A percentile compares a stretch with the other conserved stretches of the same genome.
Conservation (phyloP, 2,888 invertebrate genomes). For the Scaptomyza caliginosa region DNA sequence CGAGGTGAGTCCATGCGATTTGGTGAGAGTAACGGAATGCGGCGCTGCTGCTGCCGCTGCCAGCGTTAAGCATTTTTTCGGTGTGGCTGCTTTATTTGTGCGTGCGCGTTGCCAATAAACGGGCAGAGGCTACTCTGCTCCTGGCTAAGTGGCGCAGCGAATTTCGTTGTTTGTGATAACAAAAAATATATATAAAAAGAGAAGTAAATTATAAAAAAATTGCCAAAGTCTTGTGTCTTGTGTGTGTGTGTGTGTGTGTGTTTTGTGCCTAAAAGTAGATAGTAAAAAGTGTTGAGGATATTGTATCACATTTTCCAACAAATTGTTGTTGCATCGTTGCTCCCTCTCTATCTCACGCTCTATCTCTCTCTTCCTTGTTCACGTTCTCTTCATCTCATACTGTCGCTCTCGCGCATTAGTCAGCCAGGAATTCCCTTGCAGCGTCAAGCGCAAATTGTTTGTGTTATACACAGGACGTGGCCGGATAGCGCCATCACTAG, state of each 20-base stretch:
- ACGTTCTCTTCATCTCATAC: neutral
- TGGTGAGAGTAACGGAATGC: constrained; percentile 42
- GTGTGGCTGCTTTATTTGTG: constrained; percentile 65
- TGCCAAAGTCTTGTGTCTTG: neutral
- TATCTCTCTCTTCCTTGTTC: neutral
- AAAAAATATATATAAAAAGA: constrained; percentile 24
- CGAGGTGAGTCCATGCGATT: neutral
- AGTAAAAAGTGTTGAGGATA: constrained; percentile 30
- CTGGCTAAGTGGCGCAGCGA: constrained; percentile 61
- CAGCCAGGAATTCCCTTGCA: constrained; percentile 59
- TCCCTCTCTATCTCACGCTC: constrained; percentile 12
- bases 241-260: constrained; percentile 22
- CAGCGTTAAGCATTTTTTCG: constrained; percentile 29
- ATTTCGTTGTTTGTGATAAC: constrained; percentile 66
- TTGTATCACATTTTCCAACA: constrained; percentile 12
- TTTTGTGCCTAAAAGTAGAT: constrained; percentile 38
- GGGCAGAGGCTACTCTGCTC: constrained; percentile 67
- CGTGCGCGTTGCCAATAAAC: constrained; percentile 76
- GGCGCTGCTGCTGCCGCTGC: constrained; percentile 32
- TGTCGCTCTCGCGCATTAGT: constrained; percentile 3
- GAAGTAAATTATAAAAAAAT: constrained; percentile 14
- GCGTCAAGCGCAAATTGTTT: constrained; percentile 63
- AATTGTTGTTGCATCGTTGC: constrained; percentile 22
- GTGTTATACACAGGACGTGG: constrained; percentile 70
- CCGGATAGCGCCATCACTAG: constrained; percentile 20